Evolutionary conservation across 2,113 vertebrate species (phyloP).

Genomic region (Nesogale talazaci): DNA sequence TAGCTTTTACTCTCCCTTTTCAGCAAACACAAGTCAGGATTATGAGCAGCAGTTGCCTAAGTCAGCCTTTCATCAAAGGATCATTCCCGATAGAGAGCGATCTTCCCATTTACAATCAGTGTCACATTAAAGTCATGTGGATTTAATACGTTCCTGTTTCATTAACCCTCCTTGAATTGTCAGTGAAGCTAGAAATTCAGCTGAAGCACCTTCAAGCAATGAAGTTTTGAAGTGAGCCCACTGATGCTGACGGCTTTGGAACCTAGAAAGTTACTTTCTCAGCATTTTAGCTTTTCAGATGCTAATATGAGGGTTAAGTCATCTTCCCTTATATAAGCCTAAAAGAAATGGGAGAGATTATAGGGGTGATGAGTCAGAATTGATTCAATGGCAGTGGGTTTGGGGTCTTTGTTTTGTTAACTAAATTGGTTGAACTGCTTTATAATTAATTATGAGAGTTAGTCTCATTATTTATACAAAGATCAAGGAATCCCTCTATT

Average conservation of each 20-base stretch:
- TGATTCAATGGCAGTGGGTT: background rate
- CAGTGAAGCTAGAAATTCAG: conserved; percentile 47
- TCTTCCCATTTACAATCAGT: conserved; percentile 11
- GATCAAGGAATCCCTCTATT: background rate
- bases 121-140: background rate
- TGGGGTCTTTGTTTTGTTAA: background rate
- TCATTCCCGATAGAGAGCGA: background rate
- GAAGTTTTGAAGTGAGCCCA: background rate
- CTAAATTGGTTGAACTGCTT: background rate
- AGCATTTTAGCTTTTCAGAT: conserved; percentile 16
- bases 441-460: background rate
- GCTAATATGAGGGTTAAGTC: conserved; percentile 29
- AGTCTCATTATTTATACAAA: background rate
- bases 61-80: background rate
- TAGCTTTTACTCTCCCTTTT: background rate
- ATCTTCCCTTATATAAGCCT: background rate
- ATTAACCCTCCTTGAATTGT: conserved; percentile 10
- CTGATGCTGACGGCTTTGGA: background rate
- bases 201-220: conserved; percentile 29
- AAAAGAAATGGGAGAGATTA: background rate
- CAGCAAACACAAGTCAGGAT: background rate
- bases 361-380: background rate
- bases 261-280: background rate
- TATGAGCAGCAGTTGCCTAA: background rate
- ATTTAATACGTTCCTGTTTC: conserved; percentile 4